Evolutionary conservation across 2,113 vertebrate genomes (phyloP).

Genomic region (Saguinus imperator): DNA sequence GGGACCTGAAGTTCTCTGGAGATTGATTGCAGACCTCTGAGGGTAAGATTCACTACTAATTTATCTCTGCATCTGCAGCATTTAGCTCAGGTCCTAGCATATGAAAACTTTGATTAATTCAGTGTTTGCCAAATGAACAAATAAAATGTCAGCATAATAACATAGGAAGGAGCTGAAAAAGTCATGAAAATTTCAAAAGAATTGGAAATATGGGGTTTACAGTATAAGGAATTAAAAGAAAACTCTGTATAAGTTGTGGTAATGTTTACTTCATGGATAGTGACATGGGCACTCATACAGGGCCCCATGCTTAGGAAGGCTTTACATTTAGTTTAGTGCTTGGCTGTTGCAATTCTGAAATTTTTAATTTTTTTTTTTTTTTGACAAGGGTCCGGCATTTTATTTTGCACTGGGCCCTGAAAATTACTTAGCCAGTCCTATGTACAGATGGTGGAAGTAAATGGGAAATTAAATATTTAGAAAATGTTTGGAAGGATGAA

Average conservation of each 20-base stretch:
- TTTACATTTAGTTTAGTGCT: background rate
- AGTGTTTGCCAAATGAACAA: background rate
- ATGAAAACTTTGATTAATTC: background rate
- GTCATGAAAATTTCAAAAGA: background rate
- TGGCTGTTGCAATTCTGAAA: background rate
- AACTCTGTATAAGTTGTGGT: background rate
- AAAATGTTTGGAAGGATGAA: conserved; percentile 46
- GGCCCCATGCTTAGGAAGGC: background rate
- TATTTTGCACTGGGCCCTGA: background rate
- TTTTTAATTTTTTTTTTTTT: background rate
- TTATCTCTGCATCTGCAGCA: background rate
- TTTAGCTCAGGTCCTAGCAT: background rate
- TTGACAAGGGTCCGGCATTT: background rate
- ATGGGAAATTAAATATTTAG: conserved; percentile 39
- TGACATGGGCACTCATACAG: background rate
- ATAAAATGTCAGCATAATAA: background rate
- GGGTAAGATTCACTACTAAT: background rate
- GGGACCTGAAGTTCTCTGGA: background rate
- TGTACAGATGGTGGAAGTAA: background rate
- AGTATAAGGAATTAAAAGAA: background rate
- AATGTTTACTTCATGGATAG: too few relatives aligned
- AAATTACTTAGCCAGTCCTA: background rate
- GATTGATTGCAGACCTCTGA: background rate
- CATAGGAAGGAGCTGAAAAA: background rate
- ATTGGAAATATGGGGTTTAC: background rate